Conservation (phyloP, 2,113 vertebrate species). For the Ochotona princeps region DNA sequence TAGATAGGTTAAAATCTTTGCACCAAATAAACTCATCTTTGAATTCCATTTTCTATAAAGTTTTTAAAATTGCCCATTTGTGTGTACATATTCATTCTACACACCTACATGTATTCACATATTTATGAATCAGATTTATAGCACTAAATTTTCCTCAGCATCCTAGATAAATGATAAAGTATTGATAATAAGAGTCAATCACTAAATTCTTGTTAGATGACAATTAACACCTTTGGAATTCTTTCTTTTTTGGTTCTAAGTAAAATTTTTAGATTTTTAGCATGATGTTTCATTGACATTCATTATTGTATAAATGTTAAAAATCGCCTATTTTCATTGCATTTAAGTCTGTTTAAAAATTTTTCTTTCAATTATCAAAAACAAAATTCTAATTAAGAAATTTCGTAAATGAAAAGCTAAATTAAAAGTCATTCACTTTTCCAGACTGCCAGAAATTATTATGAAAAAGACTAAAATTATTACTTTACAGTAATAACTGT, state of each 20-base stretch:
- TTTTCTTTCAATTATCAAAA: neutral
- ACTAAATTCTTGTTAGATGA: neutral
- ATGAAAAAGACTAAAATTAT: too few relatives aligned
- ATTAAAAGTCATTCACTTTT: too few relatives aligned
- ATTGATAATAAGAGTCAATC: neutral
- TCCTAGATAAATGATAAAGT: neutral
- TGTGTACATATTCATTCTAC: neutral
- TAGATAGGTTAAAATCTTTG: too few relatives aligned
- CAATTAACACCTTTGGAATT: neutral
- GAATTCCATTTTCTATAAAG: neutral
- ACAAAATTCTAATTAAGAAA: neutral
- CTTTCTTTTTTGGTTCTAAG: neutral
- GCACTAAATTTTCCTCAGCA: neutral
- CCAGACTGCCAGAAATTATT: too few relatives aligned
- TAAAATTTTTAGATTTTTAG: neutral
- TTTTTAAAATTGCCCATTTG: neutral
- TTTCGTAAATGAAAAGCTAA: too few relatives aligned
- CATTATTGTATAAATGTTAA: neutral
- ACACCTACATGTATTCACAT: neutral
- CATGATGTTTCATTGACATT: neutral
- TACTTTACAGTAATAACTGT: too few relatives aligned
- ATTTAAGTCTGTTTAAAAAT: neutral
- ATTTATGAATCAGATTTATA: neutral
- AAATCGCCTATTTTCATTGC: neutral
- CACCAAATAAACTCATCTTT: too few relatives aligned